Conservation (phyloP, 2,797 vertebrate genomes). For the Acanthopagrus latus region DNA sequence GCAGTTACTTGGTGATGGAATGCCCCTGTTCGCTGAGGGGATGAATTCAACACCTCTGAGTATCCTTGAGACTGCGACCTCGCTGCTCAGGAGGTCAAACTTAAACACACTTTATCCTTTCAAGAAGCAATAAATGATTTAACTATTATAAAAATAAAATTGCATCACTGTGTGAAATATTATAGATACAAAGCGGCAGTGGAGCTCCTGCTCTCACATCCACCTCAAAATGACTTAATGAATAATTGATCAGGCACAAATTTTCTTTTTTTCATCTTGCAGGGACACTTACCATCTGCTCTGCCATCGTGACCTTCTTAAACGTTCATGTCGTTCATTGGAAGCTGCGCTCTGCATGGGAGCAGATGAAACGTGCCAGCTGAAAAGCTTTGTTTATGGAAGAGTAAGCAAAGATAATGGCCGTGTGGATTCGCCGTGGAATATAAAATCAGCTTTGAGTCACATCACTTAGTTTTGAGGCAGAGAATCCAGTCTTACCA, state of each 20-base stretch:
- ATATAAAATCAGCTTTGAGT: not conserved
- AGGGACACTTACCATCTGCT: constrained; percentile 36
- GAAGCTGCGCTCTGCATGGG: constrained; percentile 23
- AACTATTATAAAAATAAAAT: not conserved
- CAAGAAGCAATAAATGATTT: constrained; percentile 4
- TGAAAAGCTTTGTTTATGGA: constrained; percentile 6
- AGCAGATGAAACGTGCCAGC: constrained; percentile 1
- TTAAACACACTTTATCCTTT: not conserved
- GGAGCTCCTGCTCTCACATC: not conserved
- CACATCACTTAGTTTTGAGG: constrained; percentile 5
- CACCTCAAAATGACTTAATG: constrained; percentile 6
- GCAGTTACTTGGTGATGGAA: no score
- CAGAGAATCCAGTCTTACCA: not conserved
- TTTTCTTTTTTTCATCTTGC: constrained; percentile 11
- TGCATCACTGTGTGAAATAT: no score
- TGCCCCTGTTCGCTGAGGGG: no score
- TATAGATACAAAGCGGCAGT: no score
- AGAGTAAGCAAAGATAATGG: not conserved
- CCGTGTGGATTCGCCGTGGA: not conserved
- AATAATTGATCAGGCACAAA: constrained; percentile 54
- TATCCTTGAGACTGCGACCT: constrained; percentile 31
- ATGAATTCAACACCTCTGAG: no score
- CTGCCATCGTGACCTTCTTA: constrained; percentile 45
- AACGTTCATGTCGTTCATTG: constrained; percentile 36
- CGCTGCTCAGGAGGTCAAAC: not conserved